Evolutionary conservation across 2,797 vertebrate genomes (phyloP).

Genomic region (Poecilia wingei): DNA sequence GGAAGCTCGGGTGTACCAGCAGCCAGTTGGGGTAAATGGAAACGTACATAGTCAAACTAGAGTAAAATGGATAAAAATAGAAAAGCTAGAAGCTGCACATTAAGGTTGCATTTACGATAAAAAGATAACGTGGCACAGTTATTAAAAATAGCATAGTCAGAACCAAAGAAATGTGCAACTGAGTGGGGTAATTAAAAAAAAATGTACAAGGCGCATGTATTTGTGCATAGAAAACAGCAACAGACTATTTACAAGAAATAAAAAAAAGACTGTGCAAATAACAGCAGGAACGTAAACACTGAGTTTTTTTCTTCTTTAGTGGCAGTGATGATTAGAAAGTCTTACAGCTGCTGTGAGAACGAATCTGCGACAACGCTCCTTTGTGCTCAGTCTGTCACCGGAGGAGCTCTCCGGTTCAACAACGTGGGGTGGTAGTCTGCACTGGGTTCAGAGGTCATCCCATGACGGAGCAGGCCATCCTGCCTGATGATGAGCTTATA

Average conservation of each 20-base stretch:
- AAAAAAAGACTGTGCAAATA: neutral
- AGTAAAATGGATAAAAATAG: neutral
- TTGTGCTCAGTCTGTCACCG: neutral
- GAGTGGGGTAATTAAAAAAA: neutral
- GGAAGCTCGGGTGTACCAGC: neutral
- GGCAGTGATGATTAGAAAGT: neutral
- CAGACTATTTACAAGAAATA: neutral
- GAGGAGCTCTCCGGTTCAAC: neutral
- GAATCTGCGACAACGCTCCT: neutral
- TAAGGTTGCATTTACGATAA: neutral
- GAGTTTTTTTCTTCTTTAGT: neutral
- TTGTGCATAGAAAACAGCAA: slow-evolving; percentile 1
- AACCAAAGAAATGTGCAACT: neutral
- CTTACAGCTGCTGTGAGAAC: neutral
- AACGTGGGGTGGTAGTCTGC: neutral
- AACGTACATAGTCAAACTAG: neutral
- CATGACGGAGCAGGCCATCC: neutral
- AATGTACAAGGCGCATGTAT: neutral
- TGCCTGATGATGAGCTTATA: neutral
- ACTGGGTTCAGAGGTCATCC: neutral
- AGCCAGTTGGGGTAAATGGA: neutral
- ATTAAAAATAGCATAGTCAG: neutral
- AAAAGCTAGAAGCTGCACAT: neutral
- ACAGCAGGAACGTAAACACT: neutral
- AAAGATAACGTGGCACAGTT: neutral